Base-by-base conservation (phyloP, 1,140 invertebrate species). In the Macrotrachela quadricornifera region DNA sequence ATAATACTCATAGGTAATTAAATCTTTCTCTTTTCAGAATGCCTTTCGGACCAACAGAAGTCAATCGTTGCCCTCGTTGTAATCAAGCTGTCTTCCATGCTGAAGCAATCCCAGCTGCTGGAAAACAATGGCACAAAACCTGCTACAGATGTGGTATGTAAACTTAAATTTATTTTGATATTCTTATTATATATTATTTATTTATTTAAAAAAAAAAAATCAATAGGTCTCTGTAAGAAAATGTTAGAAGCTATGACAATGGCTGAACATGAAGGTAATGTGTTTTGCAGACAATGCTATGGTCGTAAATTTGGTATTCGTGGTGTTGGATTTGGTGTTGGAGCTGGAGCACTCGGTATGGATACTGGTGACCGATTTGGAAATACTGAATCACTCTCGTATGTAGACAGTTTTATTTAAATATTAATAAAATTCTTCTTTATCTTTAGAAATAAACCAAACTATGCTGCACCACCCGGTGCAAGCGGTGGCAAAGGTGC, bases 311-410 rank as follows among this genome's bases (percentile, higher is more conserved):
- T 80, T 66, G 90, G 88, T 43, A 85, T 86, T 16, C 87, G 85
- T 67, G 88, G 88, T 50, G 84, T 88, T 58, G 88, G 91, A 60
- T 97, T 95, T 71, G 92, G 91, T 59, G 83, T 85, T 68, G 92
- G 92, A 62, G 91, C 90, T 65, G 91, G 88, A 55, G 85, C 85
- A 66, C 77, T 97, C 58, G 88, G 83, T 71, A 96, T 87, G 84
- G 91, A 70, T 54, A 64, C 61, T 16, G 64, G 65, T 15, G 59
- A 59, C 17, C 60, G 62, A 44, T 63, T 65, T 51, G 64, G 64
- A 21, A 63, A 63, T 55, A 62, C 58, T 17, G 60, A 61, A 30
- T 30, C 21, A 30, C 21, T 30, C 2, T 8, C 21, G 21, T 30
- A 30, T 4, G 8, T 30, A 8, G 8, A n/a, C n/a, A n/a, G n/a